Base-by-base conservation (phyloP, 1,140 invertebrate species). In the Drusus annulatus region DNA sequence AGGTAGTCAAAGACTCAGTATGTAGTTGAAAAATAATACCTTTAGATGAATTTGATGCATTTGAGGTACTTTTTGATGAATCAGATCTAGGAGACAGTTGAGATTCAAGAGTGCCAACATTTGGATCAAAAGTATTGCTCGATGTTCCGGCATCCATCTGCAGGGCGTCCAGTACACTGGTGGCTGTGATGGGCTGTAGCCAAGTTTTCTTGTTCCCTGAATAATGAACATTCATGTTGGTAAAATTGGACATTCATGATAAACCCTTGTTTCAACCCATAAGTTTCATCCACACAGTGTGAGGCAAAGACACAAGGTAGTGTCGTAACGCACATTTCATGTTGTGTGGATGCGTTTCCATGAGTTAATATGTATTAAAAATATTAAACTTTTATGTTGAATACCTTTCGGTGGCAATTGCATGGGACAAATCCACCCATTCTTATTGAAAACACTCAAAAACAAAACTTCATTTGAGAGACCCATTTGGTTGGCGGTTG, bases 371-470 rank as follows among this genome's bases (percentile, higher is more conserved):
- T n/a, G n/a, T n/a, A n/a, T n/a, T n/a, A n/a, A n/a, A n/a, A n/a
- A n/a, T n/a, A n/a, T 5, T 21, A 17, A 60, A 60, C 25, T 19
- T 76, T 76, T 28, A 16, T 10, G 3, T 36, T 19, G 45, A 28
- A 52, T 83, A 76, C 76, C 79, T 78, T 83, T 83, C 3, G 79
- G 71, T 51, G 79, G 80, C 31, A 83, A 28, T 51, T 79, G 82
- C 51, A 76, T 78, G 16, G 82, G 82, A 80, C 78, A 84, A 45
- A 81, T 81, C 80, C 82, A 81, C 3, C 80, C 82, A 69, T 80
- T 84, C n/a, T 84, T 78, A 78, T 84, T 83, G 60, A 84, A 83
- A 62, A 82, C 71, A 71, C 51, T 82, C 28, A 83, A 77, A 56
- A 78, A 60, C 23, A 84, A 65, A 6, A 82, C 45, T 36, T 84